Evolutionary conservation across 2,797 vertebrate species (phyloP).

Genomic region (Rhinatrema bivittatum): DNA sequence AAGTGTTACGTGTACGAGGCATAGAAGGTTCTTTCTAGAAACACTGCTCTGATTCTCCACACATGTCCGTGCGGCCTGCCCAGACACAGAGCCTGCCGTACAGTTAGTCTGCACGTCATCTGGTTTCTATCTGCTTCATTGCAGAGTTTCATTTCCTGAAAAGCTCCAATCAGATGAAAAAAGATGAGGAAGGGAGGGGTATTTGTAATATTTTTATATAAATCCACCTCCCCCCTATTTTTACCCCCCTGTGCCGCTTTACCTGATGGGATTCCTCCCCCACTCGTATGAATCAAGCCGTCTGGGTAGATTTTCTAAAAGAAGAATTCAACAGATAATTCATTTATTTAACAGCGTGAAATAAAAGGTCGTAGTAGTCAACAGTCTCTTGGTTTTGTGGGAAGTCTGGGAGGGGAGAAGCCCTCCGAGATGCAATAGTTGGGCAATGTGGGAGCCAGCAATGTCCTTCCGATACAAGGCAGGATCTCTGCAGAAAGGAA

Average conservation of each 20-base stretch:
- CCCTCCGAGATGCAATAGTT: too few species aligned
- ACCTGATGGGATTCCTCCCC: slow-evolving; percentile 1
- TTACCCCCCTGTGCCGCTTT: slow-evolving; percentile 5
- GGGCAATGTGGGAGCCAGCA: too few species aligned
- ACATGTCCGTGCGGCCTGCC: slow-evolving; percentile 55
- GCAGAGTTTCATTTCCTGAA: slow-evolving; percentile 70
- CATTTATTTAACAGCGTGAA: too few species aligned
- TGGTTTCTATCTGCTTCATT: slow-evolving; percentile 68
- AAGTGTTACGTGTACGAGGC: slow-evolving; percentile 73
- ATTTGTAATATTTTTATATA: slow-evolving; percentile 13
- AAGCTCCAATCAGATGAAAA: slow-evolving; percentile 53
- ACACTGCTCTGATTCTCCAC: slow-evolving; percentile 61
- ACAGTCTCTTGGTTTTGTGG: too few species aligned
- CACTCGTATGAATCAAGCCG: too few species aligned
- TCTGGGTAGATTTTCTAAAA: too few species aligned
- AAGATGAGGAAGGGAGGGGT: slow-evolving; percentile 41
- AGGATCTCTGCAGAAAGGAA: too few species aligned
- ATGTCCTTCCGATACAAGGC: too few species aligned
- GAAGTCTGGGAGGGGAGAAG: too few species aligned
- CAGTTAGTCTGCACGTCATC: slow-evolving; percentile 51
- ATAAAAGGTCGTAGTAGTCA: too few species aligned
- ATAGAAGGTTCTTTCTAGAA: slow-evolving; percentile 64
- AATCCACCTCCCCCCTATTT: neutral
- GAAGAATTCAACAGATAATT: too few species aligned
- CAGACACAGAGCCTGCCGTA: slow-evolving; percentile 42